Base-by-base conservation (phyloP, 2,113 vertebrate species). In the Notechis scutatus region DNA sequence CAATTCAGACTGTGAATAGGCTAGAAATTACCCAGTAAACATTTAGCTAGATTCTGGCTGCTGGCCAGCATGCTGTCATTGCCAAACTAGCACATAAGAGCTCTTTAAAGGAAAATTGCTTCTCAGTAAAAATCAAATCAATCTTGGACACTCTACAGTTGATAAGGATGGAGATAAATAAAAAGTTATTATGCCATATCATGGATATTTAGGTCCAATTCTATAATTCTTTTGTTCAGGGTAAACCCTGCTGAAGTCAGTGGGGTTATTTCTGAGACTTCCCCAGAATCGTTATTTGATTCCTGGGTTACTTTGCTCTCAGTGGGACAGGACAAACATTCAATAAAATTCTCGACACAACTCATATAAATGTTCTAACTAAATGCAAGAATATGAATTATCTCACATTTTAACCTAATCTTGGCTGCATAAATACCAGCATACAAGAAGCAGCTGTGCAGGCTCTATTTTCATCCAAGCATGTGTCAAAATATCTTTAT, bases 11-110 rank as follows among this genome's bases (percentile, higher is more conserved):
- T 96, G 96, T 98, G 97, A 98, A 98, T 97, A 95, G 55, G 92
- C 90, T 95, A 98, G 97, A 96, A 98, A 97, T 97, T 96, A 97
- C 96, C 94, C 93, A 93, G 96, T 97, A 98, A 98, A 98, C 97
- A 98, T 97, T 98, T 98, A 96, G 95, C 92, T 96, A 97, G 95
- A 92, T 96, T 97, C 96, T 97, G 94, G 93, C 45, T 95, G 89
- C 94, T 95, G 95, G 93, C 93, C 94, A 88, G 89, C 89, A 90
- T 52, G 57, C 55, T 89, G 92, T 1, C 59, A 92, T 93, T 95
- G 85, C 69, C 50, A 92, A 93, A 69, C 39, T 0, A 87, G 18
- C 10, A 42, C 45, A 45, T 91, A 87, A 57, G 74, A 81, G 2
- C n/a, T 87, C 56, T 52, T 91, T 90, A 47, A 24, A 74, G 26